Evolutionary conservation across 2,113 vertebrate genomes (phyloP).

Genomic region (Mastomys coucha): DNA sequence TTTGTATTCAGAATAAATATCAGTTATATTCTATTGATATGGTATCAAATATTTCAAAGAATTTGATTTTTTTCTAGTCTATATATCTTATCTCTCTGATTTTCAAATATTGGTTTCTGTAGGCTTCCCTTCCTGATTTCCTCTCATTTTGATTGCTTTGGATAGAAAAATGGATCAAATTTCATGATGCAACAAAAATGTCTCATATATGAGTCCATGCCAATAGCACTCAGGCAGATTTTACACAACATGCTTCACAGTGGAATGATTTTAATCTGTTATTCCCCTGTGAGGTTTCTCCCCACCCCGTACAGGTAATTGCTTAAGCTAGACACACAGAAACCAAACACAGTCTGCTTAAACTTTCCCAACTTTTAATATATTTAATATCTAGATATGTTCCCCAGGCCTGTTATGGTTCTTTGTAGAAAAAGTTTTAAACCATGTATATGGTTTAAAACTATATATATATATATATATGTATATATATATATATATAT

Average conservation of each 20-base stretch:
- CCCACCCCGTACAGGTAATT: not conserved
- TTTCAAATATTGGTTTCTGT: conserved; percentile 11
- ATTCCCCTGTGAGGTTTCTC: not conserved
- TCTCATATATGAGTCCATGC: not conserved
- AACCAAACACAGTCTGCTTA: not conserved
- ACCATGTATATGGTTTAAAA: not conserved
- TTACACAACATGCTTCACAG: not conserved
- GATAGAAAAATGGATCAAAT: not conserved
- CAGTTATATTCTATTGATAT: not conserved
- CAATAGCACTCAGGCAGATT: not conserved
- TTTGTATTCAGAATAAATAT: conserved; percentile 2
- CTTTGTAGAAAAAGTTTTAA: not conserved
- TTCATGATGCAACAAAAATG: not conserved
- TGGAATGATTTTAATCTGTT: not conserved
- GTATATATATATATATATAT: too few species aligned
- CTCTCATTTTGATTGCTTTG: not conserved
- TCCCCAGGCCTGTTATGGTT: not conserved
- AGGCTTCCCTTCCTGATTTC: not conserved
- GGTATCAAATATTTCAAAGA: conserved; percentile 1
- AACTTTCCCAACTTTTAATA: not conserved
- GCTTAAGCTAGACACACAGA: not conserved
- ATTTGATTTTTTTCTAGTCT: conserved; percentile 24
- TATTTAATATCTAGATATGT: not conserved
- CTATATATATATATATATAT: too few species aligned
- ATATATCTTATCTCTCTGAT: not conserved